Conservation (phyloP, 2,113 vertebrate species). For the Chloroceryle aenea region DNA sequence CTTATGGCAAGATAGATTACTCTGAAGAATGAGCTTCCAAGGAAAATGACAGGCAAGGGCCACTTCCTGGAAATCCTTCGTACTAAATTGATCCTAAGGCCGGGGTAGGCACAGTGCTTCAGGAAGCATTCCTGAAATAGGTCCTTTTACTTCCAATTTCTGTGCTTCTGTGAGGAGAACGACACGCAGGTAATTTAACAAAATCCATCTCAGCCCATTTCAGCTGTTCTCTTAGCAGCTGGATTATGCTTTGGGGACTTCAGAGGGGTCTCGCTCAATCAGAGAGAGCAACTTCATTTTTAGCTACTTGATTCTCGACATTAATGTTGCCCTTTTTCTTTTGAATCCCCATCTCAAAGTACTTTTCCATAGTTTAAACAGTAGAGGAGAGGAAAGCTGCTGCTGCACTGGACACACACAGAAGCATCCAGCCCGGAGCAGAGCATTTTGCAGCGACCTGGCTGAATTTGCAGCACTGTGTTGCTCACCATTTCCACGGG, state of each 20-base stretch:
- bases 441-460: neutral
- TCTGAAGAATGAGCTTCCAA: neutral
- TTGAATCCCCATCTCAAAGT: neutral
- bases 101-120: neutral
- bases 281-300: accelerated
- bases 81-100: neutral
- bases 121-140: neutral
- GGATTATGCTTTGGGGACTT: neutral
- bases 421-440: neutral
- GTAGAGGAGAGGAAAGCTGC: neutral
- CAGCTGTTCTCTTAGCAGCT: neutral
- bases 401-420: neutral
- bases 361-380: neutral
- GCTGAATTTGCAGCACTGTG: accelerated
- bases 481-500: neutral
- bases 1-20: neutral
- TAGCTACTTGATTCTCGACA: neutral
- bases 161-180: neutral
- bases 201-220: neutral
- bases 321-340: neutral
- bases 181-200: neutral
- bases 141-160: neutral
- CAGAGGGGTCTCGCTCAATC: accelerated
- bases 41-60: neutral
- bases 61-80: neutral